Conservation (phyloP, 1,140 invertebrate genomes). For the Drosophila bocki region DNA sequence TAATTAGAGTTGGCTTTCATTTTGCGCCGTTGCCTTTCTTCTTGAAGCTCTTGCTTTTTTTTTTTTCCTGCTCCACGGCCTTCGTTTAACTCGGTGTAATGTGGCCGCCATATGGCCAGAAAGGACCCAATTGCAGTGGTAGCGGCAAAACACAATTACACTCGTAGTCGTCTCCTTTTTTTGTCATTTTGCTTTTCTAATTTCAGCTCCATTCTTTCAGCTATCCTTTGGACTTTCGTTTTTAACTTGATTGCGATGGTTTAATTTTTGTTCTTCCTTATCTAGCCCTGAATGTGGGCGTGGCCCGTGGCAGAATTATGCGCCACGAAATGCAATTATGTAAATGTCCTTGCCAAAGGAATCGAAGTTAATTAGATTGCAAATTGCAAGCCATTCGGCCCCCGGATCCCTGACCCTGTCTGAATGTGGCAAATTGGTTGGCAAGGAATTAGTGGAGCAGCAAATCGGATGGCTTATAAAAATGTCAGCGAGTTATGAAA, state of each 20-base stretch:
- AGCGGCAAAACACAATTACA: conserved; percentile 69
- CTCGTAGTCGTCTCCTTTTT: conserved; percentile 37
- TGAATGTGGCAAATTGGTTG: conserved; percentile 51
- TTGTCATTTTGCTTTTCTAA: conserved; percentile 61
- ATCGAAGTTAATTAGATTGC: conserved; percentile 82
- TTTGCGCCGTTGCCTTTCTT: conserved; percentile 32
- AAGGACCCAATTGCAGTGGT: conserved; percentile 36
- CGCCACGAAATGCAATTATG: conserved; percentile 77
- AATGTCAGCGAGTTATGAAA: conserved; percentile 57
- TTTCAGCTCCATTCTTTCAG: conserved; percentile 58
- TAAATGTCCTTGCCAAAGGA: conserved; percentile 71
- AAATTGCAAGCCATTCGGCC: conserved; percentile 71
- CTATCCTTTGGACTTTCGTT: conserved; percentile 61
- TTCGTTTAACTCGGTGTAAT: conserved; percentile 43
- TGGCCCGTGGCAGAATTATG: conserved; percentile 64
- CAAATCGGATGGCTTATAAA: conserved; percentile 59
- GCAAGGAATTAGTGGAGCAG: conserved; percentile 64
- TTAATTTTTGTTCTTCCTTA: conserved; percentile 39
- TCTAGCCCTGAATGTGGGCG: conserved; percentile 42
- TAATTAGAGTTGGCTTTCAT: conserved; percentile 73
- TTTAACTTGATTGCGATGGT: conserved; percentile 63
- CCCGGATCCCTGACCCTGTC: conserved; percentile 27
- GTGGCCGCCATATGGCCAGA: conserved; percentile 65
- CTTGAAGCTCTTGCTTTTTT: conserved; percentile 17
- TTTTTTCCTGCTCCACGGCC: conserved; percentile 7